phyloP scores from a whole-genome alignment of 2,888 invertebrate genomes.

The Blastobasis adustella region DNA sequence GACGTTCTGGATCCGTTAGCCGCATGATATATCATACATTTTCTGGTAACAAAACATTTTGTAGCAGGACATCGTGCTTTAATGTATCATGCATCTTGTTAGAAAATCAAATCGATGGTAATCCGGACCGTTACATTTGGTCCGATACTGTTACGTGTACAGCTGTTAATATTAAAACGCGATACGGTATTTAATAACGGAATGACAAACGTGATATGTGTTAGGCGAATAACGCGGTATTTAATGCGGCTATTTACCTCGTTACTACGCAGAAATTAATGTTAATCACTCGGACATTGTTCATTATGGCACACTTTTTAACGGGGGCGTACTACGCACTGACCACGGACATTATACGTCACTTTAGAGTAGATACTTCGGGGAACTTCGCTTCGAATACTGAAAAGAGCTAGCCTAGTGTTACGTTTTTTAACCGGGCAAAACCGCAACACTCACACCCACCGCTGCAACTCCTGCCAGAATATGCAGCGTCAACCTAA shows the following conservation, averaged over 20 bases:
- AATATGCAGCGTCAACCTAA: too few species aligned
- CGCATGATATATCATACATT: background rate
- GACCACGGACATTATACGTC: too few species aligned
- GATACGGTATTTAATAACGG: slow-evolving; percentile 18
- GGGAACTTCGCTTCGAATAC: too few species aligned
- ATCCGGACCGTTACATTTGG: slow-evolving; percentile 30
- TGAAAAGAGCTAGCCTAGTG: too few species aligned
- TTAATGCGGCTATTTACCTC: background rate
- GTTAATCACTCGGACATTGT: background rate
- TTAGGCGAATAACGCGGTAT: slow-evolving; percentile 9
- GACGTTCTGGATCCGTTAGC: background rate
- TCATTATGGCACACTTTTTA: too few species aligned
- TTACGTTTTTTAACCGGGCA: too few species aligned
- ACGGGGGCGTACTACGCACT: too few species aligned
- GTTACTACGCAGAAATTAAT: slow-evolving; percentile 1
- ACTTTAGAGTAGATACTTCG: too few species aligned
- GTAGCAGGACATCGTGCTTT: slow-evolving; percentile 17
- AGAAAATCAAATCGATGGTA: slow-evolving; percentile 37
- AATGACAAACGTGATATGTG: slow-evolving; percentile 11
- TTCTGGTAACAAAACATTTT: slow-evolving; percentile 15
- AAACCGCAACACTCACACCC: too few species aligned
- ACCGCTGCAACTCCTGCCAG: too few species aligned
- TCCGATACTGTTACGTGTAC: slow-evolving; percentile 11
- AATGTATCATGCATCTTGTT: slow-evolving; percentile 21
- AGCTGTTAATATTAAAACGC: slow-evolving; percentile 7